Conservation (phyloP, 2,113 vertebrate genomes). For the Meles meles region DNA sequence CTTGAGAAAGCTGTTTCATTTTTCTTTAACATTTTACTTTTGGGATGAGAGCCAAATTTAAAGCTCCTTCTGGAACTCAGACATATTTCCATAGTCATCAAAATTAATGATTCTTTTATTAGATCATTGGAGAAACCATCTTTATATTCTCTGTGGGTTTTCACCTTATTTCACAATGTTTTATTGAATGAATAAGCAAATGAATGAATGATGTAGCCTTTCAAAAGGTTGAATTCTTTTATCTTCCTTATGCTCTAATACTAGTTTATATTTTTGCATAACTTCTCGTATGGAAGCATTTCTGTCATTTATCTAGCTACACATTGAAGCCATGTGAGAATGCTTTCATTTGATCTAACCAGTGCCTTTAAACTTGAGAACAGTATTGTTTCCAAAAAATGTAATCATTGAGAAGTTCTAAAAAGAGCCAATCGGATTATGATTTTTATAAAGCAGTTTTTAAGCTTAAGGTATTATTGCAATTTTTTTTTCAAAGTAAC, state of each 20-base stretch:
- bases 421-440: not conserved
- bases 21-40: slow-evolving; percentile 23
- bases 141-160: not conserved
- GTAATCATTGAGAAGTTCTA: not conserved
- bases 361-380: not conserved
- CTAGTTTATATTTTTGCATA: not conserved
- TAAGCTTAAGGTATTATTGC: not conserved
- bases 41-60: slow-evolving; percentile 10
- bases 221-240: slow-evolving; percentile 1
- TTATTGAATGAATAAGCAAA: not conserved
- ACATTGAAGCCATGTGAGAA: not conserved
- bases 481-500: not conserved
- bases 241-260: not conserved
- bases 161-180: not conserved
- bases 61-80: not conserved
- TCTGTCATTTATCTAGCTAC: not conserved
- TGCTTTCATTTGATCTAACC: not conserved
- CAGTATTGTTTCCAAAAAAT: not conserved
- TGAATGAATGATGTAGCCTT: not conserved
- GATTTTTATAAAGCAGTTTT: not conserved
- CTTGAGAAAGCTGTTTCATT: not conserved
- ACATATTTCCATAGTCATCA: slow-evolving; percentile 1
- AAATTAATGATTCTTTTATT: slow-evolving; percentile 33
- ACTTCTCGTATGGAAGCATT: not conserved
- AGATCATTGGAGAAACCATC: not conserved